Conservation (phyloP, 2,113 vertebrate genomes). For the Tympanuchus pallidicinctus region DNA sequence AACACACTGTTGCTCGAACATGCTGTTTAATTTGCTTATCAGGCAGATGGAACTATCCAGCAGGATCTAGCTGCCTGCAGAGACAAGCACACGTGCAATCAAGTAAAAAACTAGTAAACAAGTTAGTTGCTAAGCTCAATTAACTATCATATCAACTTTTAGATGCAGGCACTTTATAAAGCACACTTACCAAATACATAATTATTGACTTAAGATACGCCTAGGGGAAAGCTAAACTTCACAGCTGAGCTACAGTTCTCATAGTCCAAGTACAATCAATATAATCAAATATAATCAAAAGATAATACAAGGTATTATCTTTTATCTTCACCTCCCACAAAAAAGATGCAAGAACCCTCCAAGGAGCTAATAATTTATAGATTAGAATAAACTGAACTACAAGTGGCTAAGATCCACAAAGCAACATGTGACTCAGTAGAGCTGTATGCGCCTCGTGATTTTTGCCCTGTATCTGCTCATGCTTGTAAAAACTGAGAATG, state of each 20-base stretch:
- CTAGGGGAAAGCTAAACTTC: slow-evolving; percentile 4
- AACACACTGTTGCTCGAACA: slow-evolving; percentile 36
- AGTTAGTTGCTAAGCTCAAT: slow-evolving; percentile 54
- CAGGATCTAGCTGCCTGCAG: slow-evolving; percentile 74
- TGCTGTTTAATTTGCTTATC: slow-evolving; percentile 49
- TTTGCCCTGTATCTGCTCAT: background rate
- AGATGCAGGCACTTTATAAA: background rate
- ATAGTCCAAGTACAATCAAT: background rate
- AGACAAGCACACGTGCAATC: background rate
- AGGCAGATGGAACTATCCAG: slow-evolving; percentile 72
- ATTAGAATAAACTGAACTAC: background rate
- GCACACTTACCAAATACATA: background rate
- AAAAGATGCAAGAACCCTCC: background rate
- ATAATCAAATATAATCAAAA: too few species aligned
- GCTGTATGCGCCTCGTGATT: background rate
- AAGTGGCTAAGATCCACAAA: background rate
- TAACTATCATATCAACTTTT: background rate
- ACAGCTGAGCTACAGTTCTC: background rate
- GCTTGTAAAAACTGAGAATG: background rate
- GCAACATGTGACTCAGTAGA: background rate
- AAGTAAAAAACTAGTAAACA: slow-evolving; percentile 66
- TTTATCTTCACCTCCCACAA: background rate
- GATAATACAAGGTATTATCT: too few species aligned
- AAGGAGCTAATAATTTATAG: background rate
- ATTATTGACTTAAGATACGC: background rate